These are phyloP conservation scores for Mimachlamys varia DNA, from an alignment of 2,888 invertebrate species.

Conservation along the genomic window DNA sequence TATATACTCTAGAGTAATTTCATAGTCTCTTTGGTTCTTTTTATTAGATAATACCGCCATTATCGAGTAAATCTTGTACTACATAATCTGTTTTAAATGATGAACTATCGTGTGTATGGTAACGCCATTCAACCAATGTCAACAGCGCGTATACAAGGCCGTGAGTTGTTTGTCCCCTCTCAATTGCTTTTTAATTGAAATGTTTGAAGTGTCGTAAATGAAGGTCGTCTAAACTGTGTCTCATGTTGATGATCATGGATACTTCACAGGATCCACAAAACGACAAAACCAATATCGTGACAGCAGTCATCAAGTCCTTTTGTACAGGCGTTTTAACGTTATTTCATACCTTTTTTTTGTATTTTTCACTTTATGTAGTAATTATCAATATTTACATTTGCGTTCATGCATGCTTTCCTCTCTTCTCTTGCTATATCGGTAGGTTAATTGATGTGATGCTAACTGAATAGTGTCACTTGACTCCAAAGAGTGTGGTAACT, in stretches of 20 bases:
- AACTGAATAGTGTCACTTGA: not conserved
- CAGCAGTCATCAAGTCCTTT: not conserved
- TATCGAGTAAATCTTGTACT: not conserved
- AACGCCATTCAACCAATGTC: not conserved
- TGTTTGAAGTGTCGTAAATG: constrained; percentile 12
- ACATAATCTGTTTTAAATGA: not conserved
- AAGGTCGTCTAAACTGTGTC: not conserved
- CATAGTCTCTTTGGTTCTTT: not conserved
- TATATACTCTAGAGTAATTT: no score
- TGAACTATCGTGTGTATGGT: not conserved
- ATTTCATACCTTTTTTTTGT: not conserved
- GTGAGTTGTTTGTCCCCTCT: not conserved
- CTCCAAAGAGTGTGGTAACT: not conserved
- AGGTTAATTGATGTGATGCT: not conserved
- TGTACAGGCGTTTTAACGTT: not conserved
- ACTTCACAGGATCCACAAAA: not conserved
- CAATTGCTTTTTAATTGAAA: constrained; percentile 1
- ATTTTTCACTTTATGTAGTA: not conserved
- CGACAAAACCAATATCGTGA: not conserved
- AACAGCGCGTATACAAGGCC: not conserved
- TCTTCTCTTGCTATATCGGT: not conserved
- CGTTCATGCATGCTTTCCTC: not conserved
- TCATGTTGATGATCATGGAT: not conserved
- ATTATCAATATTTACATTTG: not conserved
- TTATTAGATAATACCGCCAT: not conserved